phyloP scores from a whole-genome alignment of 2,113 vertebrate genomes.

The Amphiprion percula region DNA sequence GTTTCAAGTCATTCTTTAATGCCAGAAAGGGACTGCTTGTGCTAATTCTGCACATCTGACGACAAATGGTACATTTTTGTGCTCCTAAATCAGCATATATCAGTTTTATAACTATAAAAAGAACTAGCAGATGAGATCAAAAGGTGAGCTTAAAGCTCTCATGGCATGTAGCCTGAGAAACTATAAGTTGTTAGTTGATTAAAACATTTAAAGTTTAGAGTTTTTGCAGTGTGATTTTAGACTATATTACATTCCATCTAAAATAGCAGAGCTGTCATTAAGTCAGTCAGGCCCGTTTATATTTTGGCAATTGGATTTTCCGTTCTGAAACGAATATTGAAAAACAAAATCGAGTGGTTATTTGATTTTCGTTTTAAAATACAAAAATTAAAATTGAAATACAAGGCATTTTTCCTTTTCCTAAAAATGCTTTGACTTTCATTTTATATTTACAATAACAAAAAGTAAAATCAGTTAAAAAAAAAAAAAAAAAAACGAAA shows the following conservation, averaged over 20 bases:
- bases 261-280: not conserved
- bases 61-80: not conserved
- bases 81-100: not conserved
- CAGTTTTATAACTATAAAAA: slow-evolving; percentile 9
- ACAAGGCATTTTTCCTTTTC: too few relatives aligned
- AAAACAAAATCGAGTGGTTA: too few relatives aligned
- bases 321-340: too few relatives aligned
- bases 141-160: not conserved
- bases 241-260: not conserved
- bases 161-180: not conserved
- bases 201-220: not conserved
- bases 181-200: too few relatives aligned
- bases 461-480: too few relatives aligned
- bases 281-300: not conserved
- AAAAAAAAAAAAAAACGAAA: too few relatives aligned
- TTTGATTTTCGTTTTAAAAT: too few relatives aligned
- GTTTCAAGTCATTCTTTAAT: not conserved
- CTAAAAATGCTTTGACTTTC: too few relatives aligned
- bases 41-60: not conserved
- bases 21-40: not conserved
- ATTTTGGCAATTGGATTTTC: too few relatives aligned
- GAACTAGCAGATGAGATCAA: too few relatives aligned
- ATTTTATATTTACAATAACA: too few relatives aligned
- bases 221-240: not conserved
- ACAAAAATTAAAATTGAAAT: too few relatives aligned